These are phyloP conservation scores for Lutjanus argentimaculatus DNA, from an alignment of 2,797 vertebrate species.

Conservation along the genomic window DNA sequence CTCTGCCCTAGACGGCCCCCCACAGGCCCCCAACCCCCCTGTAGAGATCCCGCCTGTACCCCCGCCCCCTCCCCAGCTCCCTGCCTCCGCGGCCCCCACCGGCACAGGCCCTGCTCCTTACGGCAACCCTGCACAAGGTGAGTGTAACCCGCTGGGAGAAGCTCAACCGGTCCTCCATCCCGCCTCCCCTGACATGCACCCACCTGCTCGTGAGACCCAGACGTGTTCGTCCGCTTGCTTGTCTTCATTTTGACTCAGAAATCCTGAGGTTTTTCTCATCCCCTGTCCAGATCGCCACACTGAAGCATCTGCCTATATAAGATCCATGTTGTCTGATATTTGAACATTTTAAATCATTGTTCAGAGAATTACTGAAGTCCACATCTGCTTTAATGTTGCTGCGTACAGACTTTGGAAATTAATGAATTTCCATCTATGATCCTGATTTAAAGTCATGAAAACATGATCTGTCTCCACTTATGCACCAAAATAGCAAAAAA, in stretches of 20 bases:
- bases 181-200: background rate
- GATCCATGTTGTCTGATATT: too few relatives aligned
- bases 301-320: too few relatives aligned
- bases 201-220: conserved; percentile 26
- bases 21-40: conserved; percentile 72
- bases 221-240: background rate
- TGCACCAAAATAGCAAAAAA: too few relatives aligned
- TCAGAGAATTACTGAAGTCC: too few relatives aligned
- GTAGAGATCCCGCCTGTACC: conserved; percentile 93
- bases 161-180: conserved; percentile 33
- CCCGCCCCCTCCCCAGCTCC: conserved; percentile 95
- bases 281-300: too few relatives aligned
- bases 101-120: conserved; percentile 88
- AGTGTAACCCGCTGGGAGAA: conserved; percentile 81
- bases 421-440: too few relatives aligned
- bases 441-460: too few relatives aligned
- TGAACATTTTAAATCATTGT: too few relatives aligned
- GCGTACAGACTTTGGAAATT: too few relatives aligned
- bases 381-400: too few relatives aligned
- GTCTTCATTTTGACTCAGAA: background rate
- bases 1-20: conserved; percentile 83
- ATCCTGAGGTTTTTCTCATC: background rate
- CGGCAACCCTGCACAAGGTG: conserved; percentile 93
- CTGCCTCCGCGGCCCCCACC: conserved; percentile 86
- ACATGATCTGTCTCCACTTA: too few relatives aligned